Percentiles rank a stretch among this genome's conserved stretches.
These are phyloP conservation scores for Toxotes lorentzi DNA, from an alignment of 2,797 vertebrate genomes.

Conservation along the genomic window DNA sequence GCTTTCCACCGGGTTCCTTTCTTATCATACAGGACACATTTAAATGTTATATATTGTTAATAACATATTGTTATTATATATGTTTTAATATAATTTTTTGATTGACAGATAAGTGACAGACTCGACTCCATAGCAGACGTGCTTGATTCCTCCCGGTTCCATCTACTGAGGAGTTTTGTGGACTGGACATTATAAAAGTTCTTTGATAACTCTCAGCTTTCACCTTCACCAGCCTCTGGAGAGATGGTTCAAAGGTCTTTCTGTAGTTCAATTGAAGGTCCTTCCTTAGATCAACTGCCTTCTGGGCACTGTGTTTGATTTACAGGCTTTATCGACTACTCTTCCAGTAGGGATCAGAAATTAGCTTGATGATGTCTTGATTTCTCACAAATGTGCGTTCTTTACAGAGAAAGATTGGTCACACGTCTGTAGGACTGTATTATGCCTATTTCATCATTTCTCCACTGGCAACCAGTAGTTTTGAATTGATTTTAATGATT, in stretches of 20 bases:
- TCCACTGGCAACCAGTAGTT: not conserved
- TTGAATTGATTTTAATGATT: slow-evolving; percentile 4
- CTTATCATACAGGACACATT: no score
- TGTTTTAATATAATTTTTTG: no score
- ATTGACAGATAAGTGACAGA: no score
- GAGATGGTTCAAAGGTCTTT: not conserved
- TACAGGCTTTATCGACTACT: not conserved
- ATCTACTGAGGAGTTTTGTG: not conserved
- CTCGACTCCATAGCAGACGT: no score
- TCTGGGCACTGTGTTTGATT: not conserved
- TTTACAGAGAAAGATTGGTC: not conserved
- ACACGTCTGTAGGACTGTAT: not conserved
- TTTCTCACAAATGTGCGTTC: no score
- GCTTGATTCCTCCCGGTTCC: no score
- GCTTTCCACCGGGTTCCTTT: no score
- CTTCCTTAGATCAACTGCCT: not conserved
- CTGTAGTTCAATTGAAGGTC: no score
- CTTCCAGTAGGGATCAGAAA: not conserved
- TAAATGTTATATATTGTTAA: no score
- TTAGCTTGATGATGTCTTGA: not conserved
- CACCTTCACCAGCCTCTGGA: not conserved
- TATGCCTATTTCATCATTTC: not conserved
- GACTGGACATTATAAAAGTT: not conserved
- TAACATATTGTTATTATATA: no score
- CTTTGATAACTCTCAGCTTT: not conserved